Evolutionary conservation across 2,113 vertebrate genomes (phyloP), one percentile per base, ranked within the genome.

Genomic region (Platysternon megacephalum): DNA sequence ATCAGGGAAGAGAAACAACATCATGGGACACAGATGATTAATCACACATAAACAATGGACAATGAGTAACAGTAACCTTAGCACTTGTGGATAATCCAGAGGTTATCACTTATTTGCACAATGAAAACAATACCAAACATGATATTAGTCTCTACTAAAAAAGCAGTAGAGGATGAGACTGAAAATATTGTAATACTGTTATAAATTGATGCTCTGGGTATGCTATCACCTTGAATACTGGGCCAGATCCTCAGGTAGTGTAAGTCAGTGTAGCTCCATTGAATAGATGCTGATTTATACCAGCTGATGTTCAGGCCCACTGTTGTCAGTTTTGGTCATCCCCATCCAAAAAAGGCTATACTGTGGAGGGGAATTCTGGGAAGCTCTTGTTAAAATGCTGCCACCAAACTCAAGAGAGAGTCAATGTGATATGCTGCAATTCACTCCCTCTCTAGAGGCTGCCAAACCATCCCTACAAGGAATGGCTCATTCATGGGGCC

Each of bases 391-490:
- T 88, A 83, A 88, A 95, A 94, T 79, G 83, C 82, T 91, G 46
- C 79, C 82, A 51, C 90, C 82, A 94, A 94, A 94, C 39, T 1
- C 1, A n/a, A 90, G 46, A n/a, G 55, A 93, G 46, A 95, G 32
- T 91, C 79, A 89, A 87, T 88, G 49, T 53, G n/a, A 95, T 95
- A 87, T 90, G 84, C 95, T 95, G 94, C 93, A 94, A 97, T 90
- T 92, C 82, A 48, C 90, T 97, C 91, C 91, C 78, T 86, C 74
- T 91, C 87, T 90, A 87, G 74, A 87, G 53, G 65, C 32, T 88
- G 94, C 96, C 96, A 97, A 97, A 88, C 92, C 83, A 97, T 90
- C 82, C 46, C 49, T 81, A 28, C 82, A 46, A 92, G 46, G n/a
- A 11, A 68, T 97, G 93, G 97, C 65, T 97, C 94, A 97, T 89